Evolutionary conservation across 2,797 vertebrate genomes (phyloP).

Genomic region (Sebastes baramenuke): DNA sequence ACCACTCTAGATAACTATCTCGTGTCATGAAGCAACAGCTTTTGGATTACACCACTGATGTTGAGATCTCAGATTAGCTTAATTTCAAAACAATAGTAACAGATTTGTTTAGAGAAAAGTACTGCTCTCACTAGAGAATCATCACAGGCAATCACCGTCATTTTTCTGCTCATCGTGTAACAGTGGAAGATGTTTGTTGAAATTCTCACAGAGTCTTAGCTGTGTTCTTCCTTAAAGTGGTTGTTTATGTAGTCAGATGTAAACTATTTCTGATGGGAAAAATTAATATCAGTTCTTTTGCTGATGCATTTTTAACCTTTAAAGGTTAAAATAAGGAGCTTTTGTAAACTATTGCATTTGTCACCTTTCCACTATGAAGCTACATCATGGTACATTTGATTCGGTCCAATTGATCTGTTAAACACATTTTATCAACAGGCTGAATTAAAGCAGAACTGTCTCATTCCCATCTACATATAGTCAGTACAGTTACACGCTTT

Average conservation of each 20-base stretch:
- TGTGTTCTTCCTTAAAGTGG: conserved; percentile 2
- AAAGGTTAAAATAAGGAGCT: background rate
- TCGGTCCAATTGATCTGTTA: background rate
- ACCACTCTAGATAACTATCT: background rate
- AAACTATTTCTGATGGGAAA: conserved; percentile 10
- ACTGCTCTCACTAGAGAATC: background rate
- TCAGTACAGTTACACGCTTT: background rate
- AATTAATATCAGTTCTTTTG: background rate
- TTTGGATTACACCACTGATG: background rate
- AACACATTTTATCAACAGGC: background rate
- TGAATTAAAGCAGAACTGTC: background rate
- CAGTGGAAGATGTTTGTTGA: background rate
- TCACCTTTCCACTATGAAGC: background rate
- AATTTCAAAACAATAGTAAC: background rate
- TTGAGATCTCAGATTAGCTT: background rate
- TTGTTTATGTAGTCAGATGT: conserved; percentile 5
- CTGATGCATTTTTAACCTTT: background rate
- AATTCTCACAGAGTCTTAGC: background rate
- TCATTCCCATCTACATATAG: background rate
- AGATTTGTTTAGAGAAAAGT: background rate
- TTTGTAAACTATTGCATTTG: background rate
- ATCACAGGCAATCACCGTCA: background rate
- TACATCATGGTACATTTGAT: background rate
- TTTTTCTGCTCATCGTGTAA: background rate
- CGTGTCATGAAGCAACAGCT: background rate